Percentiles rank a stretch among this genome's conserved stretches.
These are phyloP conservation scores for Crocidura indochinensis DNA, from an alignment of 2,797 vertebrate genomes.

Conservation along the genomic window DNA sequence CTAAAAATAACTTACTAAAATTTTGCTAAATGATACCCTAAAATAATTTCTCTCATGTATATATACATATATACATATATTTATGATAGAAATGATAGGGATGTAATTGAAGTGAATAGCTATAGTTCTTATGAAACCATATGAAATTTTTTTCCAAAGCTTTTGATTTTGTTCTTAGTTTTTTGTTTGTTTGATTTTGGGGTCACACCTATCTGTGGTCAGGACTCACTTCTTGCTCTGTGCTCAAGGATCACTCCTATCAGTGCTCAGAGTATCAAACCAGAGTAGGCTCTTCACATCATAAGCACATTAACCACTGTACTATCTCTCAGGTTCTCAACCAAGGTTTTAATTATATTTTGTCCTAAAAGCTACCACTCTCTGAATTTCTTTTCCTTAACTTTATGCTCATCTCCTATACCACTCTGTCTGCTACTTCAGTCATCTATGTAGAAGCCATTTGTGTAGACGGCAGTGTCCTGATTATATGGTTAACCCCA, in stretches of 20 bases:
- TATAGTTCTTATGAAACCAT: background rate
- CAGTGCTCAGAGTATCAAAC: too few relatives aligned
- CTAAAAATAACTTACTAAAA: conserved; percentile 18
- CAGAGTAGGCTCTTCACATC: too few relatives aligned
- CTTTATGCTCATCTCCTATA: background rate
- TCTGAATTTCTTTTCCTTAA: conserved; percentile 6
- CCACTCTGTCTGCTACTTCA: conserved; percentile 35
- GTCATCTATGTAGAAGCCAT: conserved; percentile 5
- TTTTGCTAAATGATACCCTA: background rate
- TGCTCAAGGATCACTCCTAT: too few relatives aligned
- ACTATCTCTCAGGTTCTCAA: background rate
- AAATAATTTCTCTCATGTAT: conserved; percentile 38
- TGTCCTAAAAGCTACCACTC: conserved; percentile 12
- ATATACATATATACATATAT: too few relatives aligned
- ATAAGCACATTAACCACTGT: background rate
- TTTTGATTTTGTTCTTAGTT: background rate
- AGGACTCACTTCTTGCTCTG: too few relatives aligned
- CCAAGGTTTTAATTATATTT: conserved; percentile 37
- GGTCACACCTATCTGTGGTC: too few relatives aligned
- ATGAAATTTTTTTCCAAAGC: background rate
- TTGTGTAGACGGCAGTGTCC: background rate
- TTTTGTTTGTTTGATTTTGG: too few relatives aligned
- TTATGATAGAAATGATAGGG: too few relatives aligned
- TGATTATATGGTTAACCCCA: conserved; percentile 48
- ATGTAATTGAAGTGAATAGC: conserved; percentile 10